phyloP scores from a whole-genome alignment of 2,797 vertebrate genomes.

The Hyperoplus immaculatus region DNA sequence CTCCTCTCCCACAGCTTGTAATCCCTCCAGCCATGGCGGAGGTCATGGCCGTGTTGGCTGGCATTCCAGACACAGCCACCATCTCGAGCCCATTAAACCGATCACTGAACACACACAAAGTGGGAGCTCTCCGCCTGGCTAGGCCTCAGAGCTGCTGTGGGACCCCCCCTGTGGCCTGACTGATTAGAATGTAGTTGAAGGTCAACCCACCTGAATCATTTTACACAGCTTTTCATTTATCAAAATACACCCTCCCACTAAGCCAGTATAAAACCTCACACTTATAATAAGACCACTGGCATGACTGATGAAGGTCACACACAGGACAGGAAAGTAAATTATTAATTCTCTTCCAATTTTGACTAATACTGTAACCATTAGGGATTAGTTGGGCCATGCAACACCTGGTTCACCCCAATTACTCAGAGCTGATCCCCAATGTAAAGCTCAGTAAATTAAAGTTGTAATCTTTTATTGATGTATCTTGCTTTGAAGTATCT shows the following conservation, averaged over 20 bases:
- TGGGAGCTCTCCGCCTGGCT: constrained; percentile 39
- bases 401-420: constrained; percentile 11
- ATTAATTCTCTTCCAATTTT: constrained; percentile 1
- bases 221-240: constrained; percentile 40
- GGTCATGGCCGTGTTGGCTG: constrained; percentile 66
- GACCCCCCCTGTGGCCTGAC: constrained; percentile 17
- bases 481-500: not conserved
- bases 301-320: constrained; percentile 38
- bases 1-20: constrained; percentile 67
- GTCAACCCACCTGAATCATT: constrained; percentile 41
- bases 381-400: constrained; percentile 17
- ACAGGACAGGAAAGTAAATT: constrained; percentile 6
- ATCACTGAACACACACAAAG: constrained; percentile 70
- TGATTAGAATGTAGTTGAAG: constrained; percentile 31
- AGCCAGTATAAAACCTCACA: constrained; percentile 17
- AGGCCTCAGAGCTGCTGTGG: constrained; percentile 29
- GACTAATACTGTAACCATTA: not conserved
- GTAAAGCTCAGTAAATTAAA: not conserved
- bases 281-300: constrained; percentile 14
- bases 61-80: constrained; percentile 69
- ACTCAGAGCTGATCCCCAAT: not conserved
- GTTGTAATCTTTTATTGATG: not conserved
- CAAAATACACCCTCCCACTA: constrained; percentile 4
- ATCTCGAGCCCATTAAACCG: constrained; percentile 65
- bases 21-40: constrained; percentile 60